Evolutionary conservation across 2,113 vertebrate species (phyloP).

Genomic region (Hiodon tergisus): DNA sequence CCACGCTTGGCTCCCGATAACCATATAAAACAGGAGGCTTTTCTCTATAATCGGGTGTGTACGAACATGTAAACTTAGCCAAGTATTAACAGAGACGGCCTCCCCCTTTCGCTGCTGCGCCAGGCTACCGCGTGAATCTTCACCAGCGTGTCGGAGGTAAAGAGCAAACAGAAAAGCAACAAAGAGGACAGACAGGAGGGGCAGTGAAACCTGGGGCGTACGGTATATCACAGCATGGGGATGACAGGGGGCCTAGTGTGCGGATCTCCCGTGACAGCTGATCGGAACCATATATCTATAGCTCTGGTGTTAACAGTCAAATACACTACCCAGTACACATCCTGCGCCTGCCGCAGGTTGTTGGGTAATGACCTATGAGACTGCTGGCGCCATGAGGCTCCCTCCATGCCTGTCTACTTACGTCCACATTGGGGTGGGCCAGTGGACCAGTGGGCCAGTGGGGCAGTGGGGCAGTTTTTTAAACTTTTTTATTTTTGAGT

Average conservation of each 20-base stretch:
- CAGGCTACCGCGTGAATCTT: slow-evolving; percentile 39
- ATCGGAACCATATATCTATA: slow-evolving; percentile 59
- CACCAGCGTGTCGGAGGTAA: slow-evolving; percentile 43
- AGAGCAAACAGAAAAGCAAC: slow-evolving; percentile 45
- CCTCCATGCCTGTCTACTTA: too few relatives aligned
- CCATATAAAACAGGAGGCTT: slow-evolving; percentile 39
- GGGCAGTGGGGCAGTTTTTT: too few relatives aligned
- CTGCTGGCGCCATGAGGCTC: too few relatives aligned
- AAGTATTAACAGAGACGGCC: slow-evolving; percentile 53
- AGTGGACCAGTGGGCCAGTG: too few relatives aligned
- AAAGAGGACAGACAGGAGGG: slow-evolving; percentile 43
- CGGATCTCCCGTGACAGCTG: slow-evolving; percentile 37
- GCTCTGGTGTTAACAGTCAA: slow-evolving; percentile 37
- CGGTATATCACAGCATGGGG: slow-evolving; percentile 23
- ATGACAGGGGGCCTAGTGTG: slow-evolving; percentile 28
- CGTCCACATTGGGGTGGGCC: too few relatives aligned
- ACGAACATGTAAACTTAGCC: slow-evolving; percentile 68
- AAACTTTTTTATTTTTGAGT: too few relatives aligned
- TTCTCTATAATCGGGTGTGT: slow-evolving; percentile 62
- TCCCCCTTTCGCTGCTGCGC: slow-evolving; percentile 21
- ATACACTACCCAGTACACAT: slow-evolving; percentile 52
- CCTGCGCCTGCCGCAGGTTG: too few relatives aligned
- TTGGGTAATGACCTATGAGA: too few relatives aligned
- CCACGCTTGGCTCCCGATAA: slow-evolving; percentile 42
- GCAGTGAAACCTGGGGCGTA: slow-evolving; percentile 25